Base-by-base conservation (phyloP, 2,797 vertebrate species). In the Periophthalmus magnuspinnatus region DNA sequence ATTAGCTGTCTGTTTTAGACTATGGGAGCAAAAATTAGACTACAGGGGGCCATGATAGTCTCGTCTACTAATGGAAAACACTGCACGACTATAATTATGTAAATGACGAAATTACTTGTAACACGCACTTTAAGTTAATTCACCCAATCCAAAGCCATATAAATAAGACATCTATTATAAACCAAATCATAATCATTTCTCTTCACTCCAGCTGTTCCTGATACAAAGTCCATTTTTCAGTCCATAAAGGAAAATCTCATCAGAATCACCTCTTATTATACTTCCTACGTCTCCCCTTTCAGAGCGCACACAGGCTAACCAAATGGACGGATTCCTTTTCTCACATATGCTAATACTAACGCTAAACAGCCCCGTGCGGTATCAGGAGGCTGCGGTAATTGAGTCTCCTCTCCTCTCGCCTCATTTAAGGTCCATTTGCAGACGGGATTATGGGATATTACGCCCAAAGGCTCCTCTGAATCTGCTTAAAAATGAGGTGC, bases 381-480 rank as follows among this genome's bases (percentile, higher is more conserved):
- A 9, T 60, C 33, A 33, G 28, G 56, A n/a, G 58, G 58, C 1
- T 90, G 83, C 70, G 81, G 58, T 60, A 60, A 61, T 61, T 61
- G 59, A 21, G 59, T 41, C 34, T 6, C 34, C 34, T 38, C 59
- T 61, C 22, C 59, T 22, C 59, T 41, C 34, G 59, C 34, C 59
- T 38, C 34, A 61, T 61, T 61, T 61, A 41, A 41, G 58, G 36
- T 41, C 59, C 59, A 61, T 61, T 61, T 61, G 59, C 59, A n/a
- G 19, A 41, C 59, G 6, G 59, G 59, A 61, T 61, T 61, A 61
- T 3, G 36, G n/a, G 59, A 36, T 14, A 61, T 61, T 61, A 41
- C 21, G 2, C 36, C 34, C 59, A 5, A 11, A 41, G 58, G n/a
- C n/a, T 21, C 59, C 36, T 61, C 59, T 9, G 33, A 11, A 22